Conservation (phyloP, 2,797 vertebrate species). For the Manis pentadactyla region DNA sequence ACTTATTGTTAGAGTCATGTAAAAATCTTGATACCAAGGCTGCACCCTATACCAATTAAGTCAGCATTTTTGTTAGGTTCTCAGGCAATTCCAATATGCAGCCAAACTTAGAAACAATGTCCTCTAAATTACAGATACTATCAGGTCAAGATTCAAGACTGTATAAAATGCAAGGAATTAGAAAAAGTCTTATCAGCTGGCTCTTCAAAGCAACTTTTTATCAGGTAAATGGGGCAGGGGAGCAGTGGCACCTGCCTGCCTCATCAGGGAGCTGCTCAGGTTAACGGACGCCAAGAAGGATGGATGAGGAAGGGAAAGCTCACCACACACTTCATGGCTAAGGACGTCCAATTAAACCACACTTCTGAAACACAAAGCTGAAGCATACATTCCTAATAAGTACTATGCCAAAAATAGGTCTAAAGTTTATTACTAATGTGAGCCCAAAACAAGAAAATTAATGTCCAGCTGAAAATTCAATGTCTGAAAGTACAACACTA, state of each 20-base stretch:
- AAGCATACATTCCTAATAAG: not conserved
- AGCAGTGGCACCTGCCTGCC: not conserved
- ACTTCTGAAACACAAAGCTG: not conserved
- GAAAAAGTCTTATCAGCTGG: not conserved
- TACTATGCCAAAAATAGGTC: not conserved
- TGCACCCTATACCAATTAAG: not conserved
- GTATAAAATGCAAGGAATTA: not conserved
- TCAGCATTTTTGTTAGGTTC: not conserved
- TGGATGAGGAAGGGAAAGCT: not conserved
- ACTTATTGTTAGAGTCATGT: not conserved
- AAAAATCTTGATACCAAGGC: not conserved
- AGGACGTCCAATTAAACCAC: not conserved
- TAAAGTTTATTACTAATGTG: not conserved
- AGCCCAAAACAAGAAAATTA: not conserved
- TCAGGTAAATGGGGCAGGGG: not conserved
- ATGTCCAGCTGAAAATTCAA: conserved; percentile 34
- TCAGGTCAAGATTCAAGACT: not conserved
- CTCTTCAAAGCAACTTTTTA: not conserved
- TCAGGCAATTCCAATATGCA: not conserved
- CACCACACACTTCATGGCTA: not conserved
- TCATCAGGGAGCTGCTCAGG: not conserved
- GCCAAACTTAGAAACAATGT: not conserved
- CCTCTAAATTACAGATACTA: conserved; percentile 37
- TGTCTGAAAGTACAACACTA: not conserved
- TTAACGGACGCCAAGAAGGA: not conserved